phyloP scores from a whole-genome alignment of 2,113 vertebrate genomes.

The Seriola quinqueradiata region DNA sequence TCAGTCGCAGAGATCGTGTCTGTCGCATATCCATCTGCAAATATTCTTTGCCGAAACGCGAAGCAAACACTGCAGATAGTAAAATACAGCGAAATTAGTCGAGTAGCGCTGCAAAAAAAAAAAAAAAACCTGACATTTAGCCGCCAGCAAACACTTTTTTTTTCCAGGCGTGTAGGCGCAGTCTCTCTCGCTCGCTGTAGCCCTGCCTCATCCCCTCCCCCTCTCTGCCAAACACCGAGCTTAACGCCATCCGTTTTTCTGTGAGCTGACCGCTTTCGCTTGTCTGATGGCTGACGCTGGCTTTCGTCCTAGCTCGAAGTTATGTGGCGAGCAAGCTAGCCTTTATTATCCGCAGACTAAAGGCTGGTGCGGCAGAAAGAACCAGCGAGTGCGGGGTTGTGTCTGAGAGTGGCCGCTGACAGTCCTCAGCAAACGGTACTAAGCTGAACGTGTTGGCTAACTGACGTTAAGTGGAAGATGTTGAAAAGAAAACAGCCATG shows the following conservation, averaged over 20 bases:
- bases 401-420: slow-evolving; percentile 4
- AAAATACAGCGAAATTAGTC: slow-evolving; percentile 8
- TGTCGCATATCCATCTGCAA: slow-evolving; percentile 33
- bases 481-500: slow-evolving; percentile 28
- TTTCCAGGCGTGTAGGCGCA: slow-evolving; percentile 59
- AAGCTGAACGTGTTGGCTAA: slow-evolving; percentile 47
- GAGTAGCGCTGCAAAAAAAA: slow-evolving; percentile 25
- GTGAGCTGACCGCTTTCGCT: slow-evolving; percentile 61
- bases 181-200: slow-evolving; percentile 50
- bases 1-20: slow-evolving; percentile 40
- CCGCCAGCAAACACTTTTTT: slow-evolving; percentile 27
- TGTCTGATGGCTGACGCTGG: slow-evolving; percentile 64
- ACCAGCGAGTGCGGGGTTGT: not conserved
- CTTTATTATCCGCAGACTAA: not conserved
- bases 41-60: slow-evolving; percentile 33
- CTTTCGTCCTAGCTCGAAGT: slow-evolving; percentile 45
- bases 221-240: slow-evolving; percentile 73
- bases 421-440: slow-evolving; percentile 35
- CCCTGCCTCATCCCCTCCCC: slow-evolving; percentile 76
- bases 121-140: slow-evolving; percentile 29
- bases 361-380: not conserved
- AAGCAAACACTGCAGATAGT: slow-evolving; percentile 35
- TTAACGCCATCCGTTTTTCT: slow-evolving; percentile 56
- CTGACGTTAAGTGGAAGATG: slow-evolving; percentile 19
- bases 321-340: slow-evolving; percentile 28